Evolutionary conservation across 2,888 invertebrate genomes (phyloP), one percentile per base, ranked within the genome.

Genomic region (Corythucha ciliata): DNA sequence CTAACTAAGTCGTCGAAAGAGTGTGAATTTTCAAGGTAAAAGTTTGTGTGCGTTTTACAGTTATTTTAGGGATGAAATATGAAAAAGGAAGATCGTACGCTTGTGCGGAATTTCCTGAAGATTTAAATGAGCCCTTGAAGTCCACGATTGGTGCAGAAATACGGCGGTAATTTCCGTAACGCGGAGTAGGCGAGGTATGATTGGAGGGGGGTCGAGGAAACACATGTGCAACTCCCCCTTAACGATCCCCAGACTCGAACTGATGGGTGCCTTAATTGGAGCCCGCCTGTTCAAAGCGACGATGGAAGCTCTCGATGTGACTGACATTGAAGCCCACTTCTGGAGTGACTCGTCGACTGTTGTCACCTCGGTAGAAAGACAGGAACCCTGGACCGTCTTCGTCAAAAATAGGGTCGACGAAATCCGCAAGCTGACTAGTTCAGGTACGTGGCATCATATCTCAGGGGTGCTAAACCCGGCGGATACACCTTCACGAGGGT

Each of bases 211-310:
- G n/a, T n/a, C n/a, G n/a, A n/a, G n/a, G n/a, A n/a, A n/a, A n/a
- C n/a, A n/a, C 2, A n/a, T n/a, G n/a, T n/a, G n/a, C n/a, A 4
- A 53, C 10, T 53, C 50, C 24, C 21, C 40, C 7, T 14, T 25
- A 6, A 27, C 48, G 6, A 40, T 48, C 12, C 48, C 48, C 14
- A 22, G 48, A 10, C 21, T 48, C 12, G 48, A 48, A 18, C 22
- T 48, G 21, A 4, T 48, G 18, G 48, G 29, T 24, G 40, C 56
- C 4, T 21, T 56, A 3, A 57, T 62, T n/a, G 59, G 54, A 24
- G 48, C 39, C n/a, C 25, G 48, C 2, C 20, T 48, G 12, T 18
- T 21, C 3, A 4, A n/a, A 7, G 18, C 33, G 1, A 20, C 24
- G 14, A 5, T 7, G 5, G 3, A 25, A 3, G 16, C 6, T 25